phyloP scores from a whole-genome alignment of 2,888 invertebrate species.

The Chrysolina haemoptera region DNA sequence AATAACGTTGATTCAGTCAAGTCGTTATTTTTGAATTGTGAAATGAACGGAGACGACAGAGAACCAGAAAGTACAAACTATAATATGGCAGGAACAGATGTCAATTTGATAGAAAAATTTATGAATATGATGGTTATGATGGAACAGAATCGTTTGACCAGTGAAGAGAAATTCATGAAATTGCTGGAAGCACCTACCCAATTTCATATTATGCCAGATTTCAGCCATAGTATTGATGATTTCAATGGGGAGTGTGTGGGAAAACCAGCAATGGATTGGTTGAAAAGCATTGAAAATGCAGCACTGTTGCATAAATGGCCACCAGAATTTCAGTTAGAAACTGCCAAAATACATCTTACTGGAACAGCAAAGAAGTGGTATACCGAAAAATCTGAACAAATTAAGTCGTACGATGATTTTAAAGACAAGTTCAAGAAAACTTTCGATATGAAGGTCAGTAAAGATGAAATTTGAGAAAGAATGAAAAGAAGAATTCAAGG shows the following conservation, averaged over 20 bases:
- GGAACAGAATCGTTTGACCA: no score
- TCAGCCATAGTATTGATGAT: background rate
- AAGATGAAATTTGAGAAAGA: background rate
- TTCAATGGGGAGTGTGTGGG: background rate
- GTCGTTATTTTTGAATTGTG: no score
- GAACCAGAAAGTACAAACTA: background rate
- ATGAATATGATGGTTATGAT: background rate
- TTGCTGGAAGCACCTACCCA: background rate
- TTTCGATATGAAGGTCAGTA: background rate
- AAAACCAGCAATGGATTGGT: background rate
- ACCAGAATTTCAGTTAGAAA: background rate
- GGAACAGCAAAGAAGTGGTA: background rate
- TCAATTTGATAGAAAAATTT: no score
- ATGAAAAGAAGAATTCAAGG: conserved; percentile 24
- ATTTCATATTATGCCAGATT: background rate
- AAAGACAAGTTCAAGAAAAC: background rate
- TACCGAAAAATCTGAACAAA: background rate
- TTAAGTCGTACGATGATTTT: background rate
- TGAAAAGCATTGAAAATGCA: background rate
- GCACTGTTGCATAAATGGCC: background rate
- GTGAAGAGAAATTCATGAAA: background rate
- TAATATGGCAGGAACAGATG: background rate
- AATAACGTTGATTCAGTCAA: no score
- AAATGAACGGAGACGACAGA: no score
- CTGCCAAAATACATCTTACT: background rate